phyloP scores from a whole-genome alignment of 2,888 invertebrate genomes.

The Agonopterix subpropinquella region DNA sequence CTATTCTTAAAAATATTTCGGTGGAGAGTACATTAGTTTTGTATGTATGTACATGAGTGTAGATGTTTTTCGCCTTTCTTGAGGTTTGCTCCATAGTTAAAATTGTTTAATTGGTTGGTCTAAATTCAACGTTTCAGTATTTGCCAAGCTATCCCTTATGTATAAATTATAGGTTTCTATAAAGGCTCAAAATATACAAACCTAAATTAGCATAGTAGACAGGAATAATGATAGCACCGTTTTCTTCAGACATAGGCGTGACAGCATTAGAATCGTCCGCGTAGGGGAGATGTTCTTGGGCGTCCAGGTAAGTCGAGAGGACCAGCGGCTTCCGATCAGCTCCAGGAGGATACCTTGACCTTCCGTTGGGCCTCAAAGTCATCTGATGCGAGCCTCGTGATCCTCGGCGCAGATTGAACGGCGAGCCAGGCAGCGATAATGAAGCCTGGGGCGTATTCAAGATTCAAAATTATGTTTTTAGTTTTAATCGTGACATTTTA shows the following conservation, averaged over 20 bases:
- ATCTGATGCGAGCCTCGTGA: conserved; percentile 95
- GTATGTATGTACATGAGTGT: no score
- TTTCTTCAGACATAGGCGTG: conserved; percentile 98
- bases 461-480: no score
- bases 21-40: no score
- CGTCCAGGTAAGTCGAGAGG: conserved; percentile 94
- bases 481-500: conserved; percentile 3
- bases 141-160: no score
- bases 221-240: conserved; percentile 95
- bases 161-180: no score
- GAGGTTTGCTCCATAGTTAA: no score
- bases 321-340: conserved; percentile 95
- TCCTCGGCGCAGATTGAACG: conserved; percentile 93
- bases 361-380: conserved; percentile 87
- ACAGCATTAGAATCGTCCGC: conserved; percentile 98
- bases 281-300: conserved; percentile 96
- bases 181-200: conserved; percentile 30
- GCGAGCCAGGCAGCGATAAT: conserved; percentile 97
- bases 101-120: no score
- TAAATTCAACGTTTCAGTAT: no score
- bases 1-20: no score
- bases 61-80: no score
- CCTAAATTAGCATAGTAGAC: conserved; percentile 92
- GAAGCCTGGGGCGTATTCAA: conserved; percentile 83
- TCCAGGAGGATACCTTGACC: conserved; percentile 86